A percentile compares a stretch with the other conserved stretches of the same genome.
phyloP scores from a whole-genome alignment of 2,888 invertebrate genomes.

The Apamea crenata region DNA sequence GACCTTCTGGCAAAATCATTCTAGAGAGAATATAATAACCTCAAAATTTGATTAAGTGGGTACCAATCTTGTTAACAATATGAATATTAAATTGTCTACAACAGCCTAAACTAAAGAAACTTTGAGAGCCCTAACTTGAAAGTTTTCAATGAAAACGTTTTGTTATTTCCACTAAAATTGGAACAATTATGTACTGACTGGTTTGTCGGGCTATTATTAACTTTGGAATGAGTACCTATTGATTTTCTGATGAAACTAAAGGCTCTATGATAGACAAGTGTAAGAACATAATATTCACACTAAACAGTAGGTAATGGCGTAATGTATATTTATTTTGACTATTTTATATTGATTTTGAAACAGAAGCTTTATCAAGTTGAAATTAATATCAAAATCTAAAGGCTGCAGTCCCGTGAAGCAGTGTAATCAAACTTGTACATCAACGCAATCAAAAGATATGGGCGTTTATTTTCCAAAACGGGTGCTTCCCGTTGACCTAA shows the following conservation, averaged over 20 bases:
- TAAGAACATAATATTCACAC: no score
- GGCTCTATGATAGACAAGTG: neutral
- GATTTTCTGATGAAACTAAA: slow-evolving; percentile 31
- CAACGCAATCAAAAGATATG: no score
- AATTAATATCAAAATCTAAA: no score
- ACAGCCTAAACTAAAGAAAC: slow-evolving; percentile 16
- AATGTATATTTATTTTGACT: no score
- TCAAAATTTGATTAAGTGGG: neutral
- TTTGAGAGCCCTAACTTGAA: slow-evolving; percentile 22
- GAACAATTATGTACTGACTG: slow-evolving; percentile 44
- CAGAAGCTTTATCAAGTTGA: no score
- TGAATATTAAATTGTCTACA: slow-evolving; percentile 41
- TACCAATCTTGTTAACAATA: slow-evolving; percentile 24
- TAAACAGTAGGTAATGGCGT: no score
- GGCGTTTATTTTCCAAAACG: no score
- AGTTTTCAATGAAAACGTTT: slow-evolving; percentile 46
- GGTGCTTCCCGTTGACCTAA: no score
- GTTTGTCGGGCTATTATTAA: slow-evolving; percentile 45
- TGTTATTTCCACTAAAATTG: slow-evolving; percentile 32
- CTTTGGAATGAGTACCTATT: slow-evolving; percentile 35
- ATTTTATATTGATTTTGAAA: no score
- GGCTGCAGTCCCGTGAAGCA: no score
- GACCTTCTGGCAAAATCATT: neutral
- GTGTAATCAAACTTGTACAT: no score
- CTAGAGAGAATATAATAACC: neutral